Evolutionary conservation across 1,140 invertebrate species (phyloP), one percentile per base, ranked within the genome.

Genomic region (Drosophila lacertosa): DNA sequence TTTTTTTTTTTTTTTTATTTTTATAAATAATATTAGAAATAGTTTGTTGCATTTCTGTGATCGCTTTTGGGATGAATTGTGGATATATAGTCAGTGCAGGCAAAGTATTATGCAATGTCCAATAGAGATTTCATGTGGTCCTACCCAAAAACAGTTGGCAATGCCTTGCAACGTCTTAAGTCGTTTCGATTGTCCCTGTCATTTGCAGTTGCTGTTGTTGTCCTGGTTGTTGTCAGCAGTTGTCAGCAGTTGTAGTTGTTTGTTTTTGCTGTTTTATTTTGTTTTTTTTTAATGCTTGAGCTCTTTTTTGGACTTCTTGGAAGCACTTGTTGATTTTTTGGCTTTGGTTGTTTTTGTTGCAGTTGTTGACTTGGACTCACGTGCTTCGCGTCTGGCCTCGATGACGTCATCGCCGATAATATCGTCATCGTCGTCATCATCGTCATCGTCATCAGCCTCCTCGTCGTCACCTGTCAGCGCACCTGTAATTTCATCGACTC

Each of bases 351-450:
- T 65, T 81, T 88, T 89, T 67, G 68, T 82, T 80, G 77, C 82
- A 89, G 92, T 91, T 91, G 93, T 91, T 91, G 94, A 94, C 94
- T 95, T 96, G 88, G 95, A 96, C 95, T 96, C 95, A 96, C 96
- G 95, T 96, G 95, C 93, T 90, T 90, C 78, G 82, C 93, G 92
- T 92, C 94, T 93, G 68, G 94, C 94, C 89, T 93, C 94, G 80
- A 94, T 94, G 89, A 95, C 94, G 84, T 95, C 94, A 55, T 93
- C 92, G 70, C 94, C 93, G 69, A 92, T 93, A 54, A 94, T 92
- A 78, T 93, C 93, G 62, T 94, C 94, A 50, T 95, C 93, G 69
- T 95, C 95, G 32, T 95, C 95, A 58, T 95, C 95, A 6, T 95
- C 95, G 10, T 95, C 95, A 9, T 96, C 95, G 29, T 95, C 95